Conservation (phyloP, 2,888 invertebrate species). For the Spilosoma lubricipeda region DNA sequence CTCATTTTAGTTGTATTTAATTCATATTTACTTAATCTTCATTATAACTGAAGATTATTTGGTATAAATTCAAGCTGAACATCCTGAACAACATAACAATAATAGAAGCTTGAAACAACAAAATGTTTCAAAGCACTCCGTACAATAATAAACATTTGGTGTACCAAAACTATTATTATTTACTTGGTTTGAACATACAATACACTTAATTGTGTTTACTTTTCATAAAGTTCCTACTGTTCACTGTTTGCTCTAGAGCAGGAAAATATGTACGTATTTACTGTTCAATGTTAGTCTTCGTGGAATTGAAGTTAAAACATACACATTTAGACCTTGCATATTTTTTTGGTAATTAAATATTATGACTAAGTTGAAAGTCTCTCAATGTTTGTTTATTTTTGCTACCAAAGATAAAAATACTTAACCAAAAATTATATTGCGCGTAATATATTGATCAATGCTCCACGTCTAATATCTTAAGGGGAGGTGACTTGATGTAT, state of each 20-base stretch:
- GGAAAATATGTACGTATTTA: constrained; percentile 14
- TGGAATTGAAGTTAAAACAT: not conserved
- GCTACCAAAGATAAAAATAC: not conserved
- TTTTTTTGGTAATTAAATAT: not conserved
- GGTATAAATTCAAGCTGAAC: not conserved
- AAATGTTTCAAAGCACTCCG: not conserved
- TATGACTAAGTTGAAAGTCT: not conserved
- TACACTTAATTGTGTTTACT: constrained; percentile 37
- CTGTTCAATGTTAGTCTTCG: not conserved
- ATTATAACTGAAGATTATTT: not conserved
- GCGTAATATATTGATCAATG: not conserved
- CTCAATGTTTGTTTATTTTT: not conserved
- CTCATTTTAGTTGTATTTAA: too few species aligned
- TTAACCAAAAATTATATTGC: not conserved
- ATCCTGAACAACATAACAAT: not conserved
- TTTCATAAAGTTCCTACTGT: constrained; percentile 18
- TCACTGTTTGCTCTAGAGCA: constrained; percentile 2
- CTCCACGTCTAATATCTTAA: too few species aligned
- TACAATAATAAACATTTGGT: constrained; percentile 22
- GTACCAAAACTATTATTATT: constrained; percentile 28
- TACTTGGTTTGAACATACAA: constrained; percentile 23
- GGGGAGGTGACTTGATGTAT: too few species aligned
- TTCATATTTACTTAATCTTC: too few species aligned
- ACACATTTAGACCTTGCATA: not conserved
- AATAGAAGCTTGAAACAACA: not conserved